Evolutionary conservation across 2,888 invertebrate genomes (phyloP).

Genomic region (Diogma glabrata): DNA sequence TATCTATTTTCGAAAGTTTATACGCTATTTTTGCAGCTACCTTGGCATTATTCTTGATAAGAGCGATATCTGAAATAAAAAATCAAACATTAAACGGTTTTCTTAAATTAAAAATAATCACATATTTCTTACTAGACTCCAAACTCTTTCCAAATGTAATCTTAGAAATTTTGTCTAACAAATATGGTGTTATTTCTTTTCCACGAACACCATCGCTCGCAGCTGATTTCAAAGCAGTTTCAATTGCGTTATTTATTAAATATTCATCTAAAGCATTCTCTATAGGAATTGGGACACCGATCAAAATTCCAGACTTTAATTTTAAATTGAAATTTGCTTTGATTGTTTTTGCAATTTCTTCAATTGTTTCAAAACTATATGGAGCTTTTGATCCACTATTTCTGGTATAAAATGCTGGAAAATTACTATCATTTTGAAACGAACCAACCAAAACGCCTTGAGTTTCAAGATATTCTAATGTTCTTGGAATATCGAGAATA

Average conservation of each 20-base stretch:
- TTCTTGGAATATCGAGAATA: conserved; percentile 88
- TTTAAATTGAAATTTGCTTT: conserved; percentile 41
- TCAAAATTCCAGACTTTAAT: conserved; percentile 60
- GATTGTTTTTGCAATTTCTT: conserved; percentile 64
- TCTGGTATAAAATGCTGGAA: conserved; percentile 89
- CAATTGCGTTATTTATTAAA: conserved; percentile 57
- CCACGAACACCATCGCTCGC: conserved; percentile 52
- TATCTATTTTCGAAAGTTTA: conserved; percentile 37
- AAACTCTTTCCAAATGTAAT: conserved; percentile 77
- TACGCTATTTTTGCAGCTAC: conserved; percentile 71
- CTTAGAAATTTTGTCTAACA: conserved; percentile 63
- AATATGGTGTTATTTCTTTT: conserved; percentile 86
- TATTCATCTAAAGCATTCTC: conserved; percentile 49
- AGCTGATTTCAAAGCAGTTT: conserved; percentile 52
- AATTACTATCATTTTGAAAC: conserved; percentile 54
- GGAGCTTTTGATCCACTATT: conserved; percentile 64
- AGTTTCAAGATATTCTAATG: conserved; percentile 92
- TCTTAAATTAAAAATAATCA: conserved; percentile 13
- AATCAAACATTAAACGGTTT: conserved; percentile 32
- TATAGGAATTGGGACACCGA: conserved; percentile 84
- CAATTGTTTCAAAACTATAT: conserved; percentile 48
- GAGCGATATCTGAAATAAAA: conserved; percentile 57
- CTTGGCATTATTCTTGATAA: conserved; percentile 87
- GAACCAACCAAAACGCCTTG: conserved; percentile 85
- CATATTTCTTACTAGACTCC: conserved; percentile 53